Conservation (phyloP, 1,140 invertebrate species). For the Himalopsyche phryganea region DNA sequence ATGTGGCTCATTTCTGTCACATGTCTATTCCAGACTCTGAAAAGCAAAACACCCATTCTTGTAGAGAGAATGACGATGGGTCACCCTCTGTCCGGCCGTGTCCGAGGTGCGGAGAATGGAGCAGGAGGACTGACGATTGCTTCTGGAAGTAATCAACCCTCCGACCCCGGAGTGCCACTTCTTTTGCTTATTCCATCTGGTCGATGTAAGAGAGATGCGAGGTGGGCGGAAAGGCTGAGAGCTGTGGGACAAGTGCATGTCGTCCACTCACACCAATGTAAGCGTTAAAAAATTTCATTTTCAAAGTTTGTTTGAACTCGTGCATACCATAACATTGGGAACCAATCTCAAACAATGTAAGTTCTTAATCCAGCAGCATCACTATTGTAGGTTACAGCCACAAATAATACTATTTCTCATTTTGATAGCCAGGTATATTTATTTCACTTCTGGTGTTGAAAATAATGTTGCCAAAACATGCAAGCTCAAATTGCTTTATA, state of each 20-base stretch:
- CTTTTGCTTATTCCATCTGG: slow-evolving; percentile 28
- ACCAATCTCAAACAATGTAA: too few species aligned
- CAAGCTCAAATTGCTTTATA: too few species aligned
- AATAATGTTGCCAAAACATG: too few species aligned
- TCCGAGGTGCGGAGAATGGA: slow-evolving; percentile 30
- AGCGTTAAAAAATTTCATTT: slow-evolving; percentile 4
- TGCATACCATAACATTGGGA: too few species aligned
- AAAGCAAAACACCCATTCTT: slow-evolving; percentile 28
- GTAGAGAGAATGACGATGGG: slow-evolving; percentile 32
- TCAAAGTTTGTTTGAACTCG: too few species aligned
- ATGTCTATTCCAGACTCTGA: slow-evolving; percentile 27
- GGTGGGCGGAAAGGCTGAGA: slow-evolving; percentile 31
- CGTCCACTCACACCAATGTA: slow-evolving; percentile 31
- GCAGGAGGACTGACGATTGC: slow-evolving; percentile 28
- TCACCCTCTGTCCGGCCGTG: slow-evolving; percentile 28
- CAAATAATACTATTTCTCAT: too few species aligned
- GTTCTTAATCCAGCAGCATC: too few species aligned
- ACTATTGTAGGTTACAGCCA: too few species aligned
- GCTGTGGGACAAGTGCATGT: slow-evolving; percentile 30
- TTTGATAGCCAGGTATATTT: too few species aligned
- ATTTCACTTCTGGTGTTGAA: too few species aligned
- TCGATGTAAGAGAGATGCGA: slow-evolving; percentile 25
- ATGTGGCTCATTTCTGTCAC: too few species aligned
- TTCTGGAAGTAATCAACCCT: slow-evolving; percentile 13
- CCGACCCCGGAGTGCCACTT: slow-evolving; percentile 23